A percentile compares a stretch with the other conserved stretches of the same genome.
Evolutionary conservation across 2,113 vertebrate species (phyloP).

Genomic region (Trogon melanurus): DNA sequence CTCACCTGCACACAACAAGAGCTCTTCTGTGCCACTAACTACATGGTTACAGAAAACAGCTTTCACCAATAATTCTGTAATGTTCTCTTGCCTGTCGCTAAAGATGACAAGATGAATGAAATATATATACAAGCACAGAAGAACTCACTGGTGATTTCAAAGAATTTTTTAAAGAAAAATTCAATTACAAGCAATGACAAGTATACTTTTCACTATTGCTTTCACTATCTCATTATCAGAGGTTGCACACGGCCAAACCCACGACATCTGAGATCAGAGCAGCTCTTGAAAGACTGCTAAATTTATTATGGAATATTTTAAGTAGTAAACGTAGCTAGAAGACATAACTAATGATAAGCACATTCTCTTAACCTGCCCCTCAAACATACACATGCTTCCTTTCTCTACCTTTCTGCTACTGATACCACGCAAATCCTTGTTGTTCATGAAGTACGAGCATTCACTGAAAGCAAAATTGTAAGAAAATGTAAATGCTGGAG

Average conservation of each 20-base stretch:
- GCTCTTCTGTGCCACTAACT: not conserved
- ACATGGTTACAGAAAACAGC: not conserved
- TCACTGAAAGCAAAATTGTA: conserved; percentile 16
- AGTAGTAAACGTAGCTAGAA: not conserved
- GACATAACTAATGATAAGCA: not conserved
- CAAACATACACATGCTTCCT: not conserved
- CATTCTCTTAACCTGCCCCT: not conserved
- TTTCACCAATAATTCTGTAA: not conserved
- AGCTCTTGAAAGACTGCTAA: not conserved
- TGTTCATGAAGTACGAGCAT: not conserved
- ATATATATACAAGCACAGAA: not conserved
- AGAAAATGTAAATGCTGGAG: not conserved
- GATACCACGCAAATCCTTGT: not conserved
- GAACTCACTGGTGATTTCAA: not conserved
- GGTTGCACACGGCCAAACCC: not conserved
- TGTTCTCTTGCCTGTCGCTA: not conserved
- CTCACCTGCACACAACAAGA: not conserved
- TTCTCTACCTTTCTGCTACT: not conserved
- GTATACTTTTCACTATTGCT: not conserved
- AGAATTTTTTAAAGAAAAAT: not conserved
- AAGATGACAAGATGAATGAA: not conserved
- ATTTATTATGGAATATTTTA: not conserved
- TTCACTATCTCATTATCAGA: not conserved
- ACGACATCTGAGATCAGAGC: not conserved
- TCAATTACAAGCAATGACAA: not conserved